phyloP scores from a whole-genome alignment of 64 coral and sea anemone genomes.

The Orbicella faveolata region DNA sequence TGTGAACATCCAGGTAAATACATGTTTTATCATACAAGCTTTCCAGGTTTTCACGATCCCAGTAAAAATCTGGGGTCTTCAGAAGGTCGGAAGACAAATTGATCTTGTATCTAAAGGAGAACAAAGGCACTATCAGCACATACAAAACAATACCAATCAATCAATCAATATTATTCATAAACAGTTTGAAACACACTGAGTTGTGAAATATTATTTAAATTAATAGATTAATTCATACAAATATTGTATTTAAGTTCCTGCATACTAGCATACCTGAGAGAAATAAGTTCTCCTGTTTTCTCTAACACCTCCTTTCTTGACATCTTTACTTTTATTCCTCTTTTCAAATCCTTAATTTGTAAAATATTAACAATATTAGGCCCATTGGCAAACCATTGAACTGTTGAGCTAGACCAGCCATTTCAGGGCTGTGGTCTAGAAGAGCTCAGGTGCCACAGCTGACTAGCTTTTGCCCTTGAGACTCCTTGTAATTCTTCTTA shows the following conservation, averaged over 20 bases:
- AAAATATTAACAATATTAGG: neutral
- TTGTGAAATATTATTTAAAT: neutral
- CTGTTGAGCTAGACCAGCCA: too few relatives aligned
- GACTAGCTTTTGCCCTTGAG: too few relatives aligned
- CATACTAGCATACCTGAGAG: constrained; percentile 51
- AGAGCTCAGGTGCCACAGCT: too few relatives aligned
- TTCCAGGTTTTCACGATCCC: constrained; percentile 79
- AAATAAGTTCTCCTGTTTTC: constrained; percentile 91
- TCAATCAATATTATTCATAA: too few relatives aligned
- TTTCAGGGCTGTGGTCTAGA: too few relatives aligned
- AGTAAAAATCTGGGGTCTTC: constrained; percentile 93
- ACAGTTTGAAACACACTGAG: too few relatives aligned
- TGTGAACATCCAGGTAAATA: constrained; percentile 71
- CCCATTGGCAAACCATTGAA: too few relatives aligned
- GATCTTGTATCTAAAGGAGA: constrained; percentile 74
- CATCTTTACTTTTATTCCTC: constrained; percentile 65
- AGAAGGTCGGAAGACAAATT: constrained; percentile 88
- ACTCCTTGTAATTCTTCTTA: too few relatives aligned
- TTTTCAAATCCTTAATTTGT: constrained; percentile 54
- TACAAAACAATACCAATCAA: neutral
- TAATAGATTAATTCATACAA: too few relatives aligned
- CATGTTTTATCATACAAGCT: constrained; percentile 79
- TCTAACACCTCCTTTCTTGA: constrained; percentile 87
- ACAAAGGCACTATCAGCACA: neutral
- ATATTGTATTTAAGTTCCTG: neutral